Conservation (phyloP, 2,888 invertebrate genomes). For the Arrhopalites spinosus region DNA sequence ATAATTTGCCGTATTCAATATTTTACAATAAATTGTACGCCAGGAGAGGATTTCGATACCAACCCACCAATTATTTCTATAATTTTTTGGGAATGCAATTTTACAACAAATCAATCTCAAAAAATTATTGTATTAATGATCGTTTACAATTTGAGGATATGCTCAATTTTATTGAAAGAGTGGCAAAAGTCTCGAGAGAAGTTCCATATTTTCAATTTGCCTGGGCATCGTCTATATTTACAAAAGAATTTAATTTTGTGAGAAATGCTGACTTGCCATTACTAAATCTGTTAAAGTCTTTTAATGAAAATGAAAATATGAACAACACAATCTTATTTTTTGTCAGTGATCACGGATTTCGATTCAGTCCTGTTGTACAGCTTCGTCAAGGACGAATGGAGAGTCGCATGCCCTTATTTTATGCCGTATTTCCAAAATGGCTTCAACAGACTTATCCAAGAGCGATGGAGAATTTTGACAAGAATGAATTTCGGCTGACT, state of each 20-base stretch:
- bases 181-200: conserved; percentile 65
- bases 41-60: conserved; percentile 73
- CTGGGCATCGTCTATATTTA: conserved; percentile 82
- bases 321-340: conserved; percentile 71
- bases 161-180: conserved; percentile 71
- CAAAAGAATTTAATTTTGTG: conserved; percentile 82
- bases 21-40: conserved; percentile 82
- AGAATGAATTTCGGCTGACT: conserved; percentile 63
- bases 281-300: conserved; percentile 64
- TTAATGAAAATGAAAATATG: conserved; percentile 65
- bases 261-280: conserved; percentile 73
- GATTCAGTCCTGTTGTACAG: conserved; percentile 80
- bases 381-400: conserved; percentile 81
- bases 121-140: conserved; percentile 71
- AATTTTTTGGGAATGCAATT: conserved; percentile 37
- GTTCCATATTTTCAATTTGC: conserved; percentile 78
- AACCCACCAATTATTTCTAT: conserved; percentile 82
- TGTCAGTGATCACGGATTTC: conserved; percentile 87
- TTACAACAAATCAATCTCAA: conserved; percentile 66
- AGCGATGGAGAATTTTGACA: conserved; percentile 68
- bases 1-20: conserved; percentile 75
- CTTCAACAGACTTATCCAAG: conserved; percentile 68
- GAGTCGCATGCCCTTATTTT: conserved; percentile 82
- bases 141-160: conserved; percentile 72
- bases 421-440: conserved; percentile 73